These are phyloP conservation scores for Tipula unca DNA, from an alignment of 2,888 invertebrate genomes.

Conservation along the genomic window DNA sequence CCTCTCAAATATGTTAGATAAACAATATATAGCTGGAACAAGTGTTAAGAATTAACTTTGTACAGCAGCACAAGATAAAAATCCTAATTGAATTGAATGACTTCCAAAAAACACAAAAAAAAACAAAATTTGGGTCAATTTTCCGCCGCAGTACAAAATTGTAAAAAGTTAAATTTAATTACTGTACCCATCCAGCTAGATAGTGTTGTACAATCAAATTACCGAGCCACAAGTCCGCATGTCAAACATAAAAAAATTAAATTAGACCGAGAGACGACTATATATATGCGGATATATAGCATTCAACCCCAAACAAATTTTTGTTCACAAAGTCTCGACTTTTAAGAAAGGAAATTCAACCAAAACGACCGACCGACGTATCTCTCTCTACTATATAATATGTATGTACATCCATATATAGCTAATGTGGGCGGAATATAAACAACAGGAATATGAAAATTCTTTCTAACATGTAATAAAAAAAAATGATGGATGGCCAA, in stretches of 20 bases:
- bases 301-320: not conserved
- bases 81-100: constrained; percentile 8
- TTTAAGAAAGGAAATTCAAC: not conserved
- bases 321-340: not conserved
- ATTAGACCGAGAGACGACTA: not conserved
- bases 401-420: too few species aligned
- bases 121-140: not conserved
- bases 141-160: not conserved
- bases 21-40: not conserved
- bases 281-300: not conserved
- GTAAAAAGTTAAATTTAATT: not conserved
- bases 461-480: not conserved
- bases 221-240: not conserved
- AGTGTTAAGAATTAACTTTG: not conserved
- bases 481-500: not conserved
- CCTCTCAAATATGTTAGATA: constrained; percentile 4
- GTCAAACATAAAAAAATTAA: not conserved
- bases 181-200: not conserved
- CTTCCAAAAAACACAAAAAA: not conserved
- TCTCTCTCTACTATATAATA: not conserved
- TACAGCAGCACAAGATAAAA: not conserved
- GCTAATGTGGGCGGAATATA: not conserved
- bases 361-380: not conserved
- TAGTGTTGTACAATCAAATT: not conserved
- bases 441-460: not conserved